Percentiles rank a stretch among this genome's conserved stretches.
Evolutionary conservation across 35 echinoderm and acorn worm species (phyloP).

Genomic region (Antedon bifida): DNA sequence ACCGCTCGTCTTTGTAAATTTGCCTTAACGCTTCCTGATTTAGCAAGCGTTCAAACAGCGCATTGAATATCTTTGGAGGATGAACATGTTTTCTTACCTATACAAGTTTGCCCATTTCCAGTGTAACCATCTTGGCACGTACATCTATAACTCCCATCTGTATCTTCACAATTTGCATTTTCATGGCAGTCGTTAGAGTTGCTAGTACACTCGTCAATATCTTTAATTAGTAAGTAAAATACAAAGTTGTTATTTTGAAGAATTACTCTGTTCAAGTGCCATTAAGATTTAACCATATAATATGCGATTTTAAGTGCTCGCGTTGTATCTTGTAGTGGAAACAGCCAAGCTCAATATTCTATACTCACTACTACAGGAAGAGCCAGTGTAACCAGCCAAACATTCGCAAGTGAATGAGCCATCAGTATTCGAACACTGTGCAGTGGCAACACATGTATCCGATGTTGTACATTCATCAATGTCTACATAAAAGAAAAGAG

Average conservation of each 20-base stretch:
- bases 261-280: not conserved
- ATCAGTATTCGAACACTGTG: conserved; percentile 30
- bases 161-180: conserved; percentile 20
- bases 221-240: not conserved
- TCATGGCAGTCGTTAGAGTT: conserved; percentile 21
- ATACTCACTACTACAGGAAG: not conserved
- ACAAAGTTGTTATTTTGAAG: not conserved
- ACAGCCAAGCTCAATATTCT: too few species aligned
- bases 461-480: conserved; percentile 63
- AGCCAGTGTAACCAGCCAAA: conserved; percentile 16
- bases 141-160: conserved; percentile 14
- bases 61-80: too few species aligned
- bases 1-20: too few species aligned
- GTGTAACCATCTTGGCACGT: conserved; percentile 10
- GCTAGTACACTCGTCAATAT: conserved; percentile 24
- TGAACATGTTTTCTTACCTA: too few species aligned
- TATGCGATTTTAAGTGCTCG: too few species aligned
- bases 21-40: too few species aligned
- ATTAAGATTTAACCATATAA: too few species aligned
- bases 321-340: too few species aligned
- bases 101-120: conserved; percentile 20
- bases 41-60: too few species aligned
- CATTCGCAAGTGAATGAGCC: conserved; percentile 59
- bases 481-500: conserved; percentile 30
- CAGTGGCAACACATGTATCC: conserved; percentile 29